Conservation (phyloP, 2,888 invertebrate species). For the Drosophila kambysellisi region DNA sequence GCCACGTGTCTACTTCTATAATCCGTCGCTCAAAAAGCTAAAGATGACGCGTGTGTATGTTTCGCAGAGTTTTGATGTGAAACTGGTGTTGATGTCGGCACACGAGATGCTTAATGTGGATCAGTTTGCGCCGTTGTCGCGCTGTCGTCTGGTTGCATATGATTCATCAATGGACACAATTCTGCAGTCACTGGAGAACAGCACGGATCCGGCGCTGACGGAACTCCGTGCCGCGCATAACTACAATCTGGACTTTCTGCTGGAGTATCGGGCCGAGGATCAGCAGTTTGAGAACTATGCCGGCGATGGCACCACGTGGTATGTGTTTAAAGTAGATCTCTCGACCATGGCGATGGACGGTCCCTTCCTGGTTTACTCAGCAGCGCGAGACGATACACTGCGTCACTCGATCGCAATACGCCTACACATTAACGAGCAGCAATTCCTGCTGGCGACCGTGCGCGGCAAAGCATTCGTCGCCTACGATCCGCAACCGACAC, state of each 20-base stretch:
- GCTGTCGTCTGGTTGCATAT: constrained; percentile 90
- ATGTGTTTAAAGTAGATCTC: constrained; percentile 88
- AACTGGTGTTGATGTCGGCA: constrained; percentile 87
- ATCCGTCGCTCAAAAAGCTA: constrained; percentile 87
- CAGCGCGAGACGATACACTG: constrained; percentile 86
- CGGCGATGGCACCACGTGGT: constrained; percentile 87
- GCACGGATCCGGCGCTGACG: constrained; percentile 83
- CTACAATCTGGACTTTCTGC: constrained; percentile 87
- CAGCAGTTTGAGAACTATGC: constrained; percentile 88
- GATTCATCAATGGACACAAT: constrained; percentile 88
- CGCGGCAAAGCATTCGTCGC: constrained; percentile 86
- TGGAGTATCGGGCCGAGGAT: constrained; percentile 88
- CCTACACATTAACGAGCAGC: constrained; percentile 83
- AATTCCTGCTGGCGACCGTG: constrained; percentile 77
- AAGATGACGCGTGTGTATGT: constrained; percentile 87
- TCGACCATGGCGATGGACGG: constrained; percentile 88
- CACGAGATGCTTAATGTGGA: constrained; percentile 87
- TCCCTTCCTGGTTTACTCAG: constrained; percentile 87
- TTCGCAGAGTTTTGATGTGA: constrained; percentile 87
- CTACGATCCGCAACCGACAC: constrained; percentile 80
- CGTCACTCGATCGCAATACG: constrained; percentile 86
- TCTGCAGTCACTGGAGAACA: constrained; percentile 88
- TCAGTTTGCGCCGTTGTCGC: constrained; percentile 87
- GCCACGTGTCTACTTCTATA: constrained; percentile 88
- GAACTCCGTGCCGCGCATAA: constrained; percentile 69